Percentiles rank a stretch among this genome's conserved stretches.
Conservation (phyloP, 2,888 invertebrate genomes). For the Diarsia mendica region DNA sequence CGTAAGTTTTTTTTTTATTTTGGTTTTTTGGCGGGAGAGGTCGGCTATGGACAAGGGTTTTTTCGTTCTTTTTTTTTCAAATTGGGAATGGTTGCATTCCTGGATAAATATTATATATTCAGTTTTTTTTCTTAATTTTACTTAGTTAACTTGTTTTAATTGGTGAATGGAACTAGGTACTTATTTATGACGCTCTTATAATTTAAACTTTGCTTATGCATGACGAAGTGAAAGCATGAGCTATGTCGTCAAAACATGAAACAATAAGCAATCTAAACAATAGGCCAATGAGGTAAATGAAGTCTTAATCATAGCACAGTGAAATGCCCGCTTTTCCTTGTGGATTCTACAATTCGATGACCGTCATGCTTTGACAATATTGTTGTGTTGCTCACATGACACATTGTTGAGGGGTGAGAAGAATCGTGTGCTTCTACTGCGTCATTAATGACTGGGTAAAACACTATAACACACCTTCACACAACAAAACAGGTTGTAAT, state of each 20-base stretch:
- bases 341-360: conserved; percentile 40
- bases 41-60: background rate
- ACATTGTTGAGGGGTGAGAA: background rate
- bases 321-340: conserved; percentile 16
- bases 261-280: background rate
- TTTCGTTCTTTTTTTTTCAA: background rate
- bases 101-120: no score
- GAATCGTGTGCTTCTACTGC: background rate
- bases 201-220: conserved; percentile 1
- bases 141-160: background rate
- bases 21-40: background rate
- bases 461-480: background rate
- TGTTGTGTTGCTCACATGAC: background rate
- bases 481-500: no score
- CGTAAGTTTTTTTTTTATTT: conserved; percentile 59
- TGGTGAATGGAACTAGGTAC: background rate
- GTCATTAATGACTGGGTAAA: background rate
- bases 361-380: background rate
- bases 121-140: background rate
- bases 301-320: background rate
- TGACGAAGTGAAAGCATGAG: conserved; percentile 5
- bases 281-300: conserved; percentile 27
- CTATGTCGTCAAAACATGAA: conserved; percentile 17
- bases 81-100: background rate
- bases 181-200: background rate